Base-by-base conservation (phyloP, 1,140 invertebrate genomes). In the Ceratosolen fusciceps region DNA sequence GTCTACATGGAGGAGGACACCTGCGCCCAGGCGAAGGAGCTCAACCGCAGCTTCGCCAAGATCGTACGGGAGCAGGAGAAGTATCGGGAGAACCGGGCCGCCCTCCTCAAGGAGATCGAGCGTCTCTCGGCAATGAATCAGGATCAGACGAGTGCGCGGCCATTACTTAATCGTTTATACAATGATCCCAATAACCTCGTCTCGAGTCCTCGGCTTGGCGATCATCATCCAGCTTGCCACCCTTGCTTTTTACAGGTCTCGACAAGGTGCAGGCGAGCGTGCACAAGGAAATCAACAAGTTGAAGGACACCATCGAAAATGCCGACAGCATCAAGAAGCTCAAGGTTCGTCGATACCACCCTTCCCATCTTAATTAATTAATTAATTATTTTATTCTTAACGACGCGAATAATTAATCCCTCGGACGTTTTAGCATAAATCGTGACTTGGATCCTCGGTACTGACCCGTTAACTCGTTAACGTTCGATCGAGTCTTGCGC, bases 31-130 rank as follows among this genome's bases (percentile, higher is more conserved):
- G 74, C 67, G 2, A n/a, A 21, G 7, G 34, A 65, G 34, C 47
- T 80, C 4, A 73, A 43, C 16, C 39, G 74, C 0, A 74, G 49
- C 12, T 43, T 80, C 19, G 39, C 3, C 19, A 58, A 26, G 10
- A 39, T 80, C 39, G 58, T 80, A 0, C 52, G 52, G 3, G 79
- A 80, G 31, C 79, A 80, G 34, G 68, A 72, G 7, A 31, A 29
- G 0, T 80, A 74, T 49, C 37, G 14, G 0, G 58, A 39, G 9
- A 34, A 77, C 0, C 37, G 68, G n/a, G n/a, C 16, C 0, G 2
- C 26, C 7, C 29, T 80, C 16, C 5, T 62, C 2, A 31, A 21
- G 16, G 67, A 80, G 31, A 80, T 80, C n/a, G 43, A 80, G 0
- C 68, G 79, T 1, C 79, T 76, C 3, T 1, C 9, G 1, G 21